Evolutionary conservation across 2,888 invertebrate species (phyloP), one percentile per base, ranked within the genome.

Genomic region (Phlogophora meticulosa): DNA sequence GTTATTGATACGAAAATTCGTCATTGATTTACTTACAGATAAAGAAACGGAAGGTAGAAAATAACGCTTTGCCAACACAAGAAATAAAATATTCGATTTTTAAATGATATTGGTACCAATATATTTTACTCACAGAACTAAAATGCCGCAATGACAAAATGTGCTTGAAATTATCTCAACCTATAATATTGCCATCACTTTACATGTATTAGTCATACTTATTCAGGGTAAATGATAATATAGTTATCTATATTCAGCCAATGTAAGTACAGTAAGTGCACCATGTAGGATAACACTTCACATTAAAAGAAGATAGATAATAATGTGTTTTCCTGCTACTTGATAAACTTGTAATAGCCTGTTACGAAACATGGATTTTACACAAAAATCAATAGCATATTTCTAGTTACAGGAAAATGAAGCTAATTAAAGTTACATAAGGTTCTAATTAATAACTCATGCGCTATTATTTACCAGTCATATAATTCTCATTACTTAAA

Each of bases 141-240:
- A n/a, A n/a, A n/a, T n/a, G n/a, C n/a, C n/a, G n/a, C n/a, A n/a
- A n/a, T n/a, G n/a, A n/a, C n/a, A n/a, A n/a, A n/a, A n/a, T n/a
- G n/a, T n/a, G n/a, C n/a, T n/a, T n/a, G n/a, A n/a, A n/a, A n/a
- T n/a, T n/a, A n/a, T n/a, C n/a, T n/a, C n/a, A n/a, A n/a, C n/a
- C n/a, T n/a, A n/a, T n/a, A n/a, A n/a, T n/a, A n/a, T n/a, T n/a
- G n/a, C n/a, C n/a, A n/a, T n/a, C n/a, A n/a, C n/a, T n/a, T n/a
- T n/a, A n/a, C n/a, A n/a, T n/a, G 11, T 7, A 17, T 43, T 42
- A 60, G 34, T 64, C 59, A 71, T 53, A 32, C 7, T 10, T 72
- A 57, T 42, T 49, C 36, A 34, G 0, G 7, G 11, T 0, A 49
- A 58, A 32, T 49, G 10, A 42, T 57, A 32, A 43, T 24, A 48